These are phyloP conservation scores for Phataginus tetradactyla DNA, from an alignment of 2,797 vertebrate species.

Conservation along the genomic window DNA sequence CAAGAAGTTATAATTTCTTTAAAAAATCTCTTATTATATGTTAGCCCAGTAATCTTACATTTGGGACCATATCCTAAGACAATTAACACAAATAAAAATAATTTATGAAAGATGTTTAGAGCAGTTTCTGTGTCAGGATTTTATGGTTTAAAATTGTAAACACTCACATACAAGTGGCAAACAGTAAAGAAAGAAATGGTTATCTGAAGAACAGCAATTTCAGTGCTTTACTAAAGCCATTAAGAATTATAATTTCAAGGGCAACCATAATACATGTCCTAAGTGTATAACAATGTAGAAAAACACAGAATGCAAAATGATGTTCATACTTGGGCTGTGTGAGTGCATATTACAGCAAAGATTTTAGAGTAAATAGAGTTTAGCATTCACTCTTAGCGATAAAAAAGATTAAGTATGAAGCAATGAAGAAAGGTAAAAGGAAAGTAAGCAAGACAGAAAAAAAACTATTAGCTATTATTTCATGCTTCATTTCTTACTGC, in stretches of 20 bases:
- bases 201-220: neutral
- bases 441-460: neutral
- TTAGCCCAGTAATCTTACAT: neutral
- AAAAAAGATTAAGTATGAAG: neutral
- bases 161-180: neutral
- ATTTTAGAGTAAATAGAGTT: neutral
- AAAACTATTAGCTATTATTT: neutral
- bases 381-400: neutral
- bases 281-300: neutral
- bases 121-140: neutral
- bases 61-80: conserved; percentile 11
- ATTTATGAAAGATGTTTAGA: conserved; percentile 14
- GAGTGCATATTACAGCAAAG: neutral
- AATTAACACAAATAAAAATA: conserved; percentile 42
- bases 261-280: neutral
- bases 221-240: neutral
- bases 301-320: neutral
- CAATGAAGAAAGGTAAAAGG: neutral
- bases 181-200: neutral
- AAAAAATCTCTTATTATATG: neutral
- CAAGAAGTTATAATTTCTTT: neutral
- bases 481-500: neutral
- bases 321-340: neutral
- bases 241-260: neutral
- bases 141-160: neutral